Evolutionary conservation across 2,888 invertebrate genomes (phyloP).

Genomic region (Smittia sp.): DNA sequence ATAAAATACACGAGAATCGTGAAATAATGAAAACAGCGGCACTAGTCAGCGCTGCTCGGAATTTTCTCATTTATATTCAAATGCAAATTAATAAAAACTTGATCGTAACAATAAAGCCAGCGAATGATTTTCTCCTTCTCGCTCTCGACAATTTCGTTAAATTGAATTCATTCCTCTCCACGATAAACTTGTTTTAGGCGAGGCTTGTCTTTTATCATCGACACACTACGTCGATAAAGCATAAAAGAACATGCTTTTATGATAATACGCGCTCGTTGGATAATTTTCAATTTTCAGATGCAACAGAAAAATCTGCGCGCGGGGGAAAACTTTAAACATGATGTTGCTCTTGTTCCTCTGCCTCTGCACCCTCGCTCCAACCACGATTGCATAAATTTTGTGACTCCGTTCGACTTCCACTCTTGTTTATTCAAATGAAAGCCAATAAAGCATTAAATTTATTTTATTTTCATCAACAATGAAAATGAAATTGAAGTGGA

Average conservation of each 20-base stretch:
- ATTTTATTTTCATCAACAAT: conserved; percentile 33
- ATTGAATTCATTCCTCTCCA: conserved; percentile 20
- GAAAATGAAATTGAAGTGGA: conserved; percentile 23
- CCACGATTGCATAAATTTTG: not conserved
- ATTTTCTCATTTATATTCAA: conserved; percentile 29
- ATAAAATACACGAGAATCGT: conserved; percentile 15
- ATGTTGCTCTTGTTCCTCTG: not conserved
- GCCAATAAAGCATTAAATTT: conserved; percentile 37
- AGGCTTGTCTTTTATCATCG: not conserved
- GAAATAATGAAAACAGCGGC: not conserved
- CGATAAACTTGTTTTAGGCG: conserved; percentile 1
- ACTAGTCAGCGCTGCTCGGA: not conserved
- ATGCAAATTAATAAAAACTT: conserved; percentile 31
- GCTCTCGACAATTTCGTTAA: not conserved
- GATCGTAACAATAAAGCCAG: conserved; percentile 28
- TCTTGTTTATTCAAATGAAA: conserved; percentile 27
- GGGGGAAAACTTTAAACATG: conserved; percentile 7
- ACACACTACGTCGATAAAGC: conserved; percentile 9
- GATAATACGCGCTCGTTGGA: not conserved
- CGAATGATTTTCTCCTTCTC: not conserved
- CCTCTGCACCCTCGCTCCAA: not conserved
- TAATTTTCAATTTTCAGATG: conserved; percentile 22
- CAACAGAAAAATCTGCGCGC: conserved; percentile 4
- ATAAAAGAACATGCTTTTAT: conserved; percentile 20
- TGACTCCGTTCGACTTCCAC: not conserved